A percentile compares a stretch with the other conserved stretches of the same genome.
Evolutionary conservation across 1,140 invertebrate genomes (phyloP).

Genomic region (Brachionus angularis): DNA sequence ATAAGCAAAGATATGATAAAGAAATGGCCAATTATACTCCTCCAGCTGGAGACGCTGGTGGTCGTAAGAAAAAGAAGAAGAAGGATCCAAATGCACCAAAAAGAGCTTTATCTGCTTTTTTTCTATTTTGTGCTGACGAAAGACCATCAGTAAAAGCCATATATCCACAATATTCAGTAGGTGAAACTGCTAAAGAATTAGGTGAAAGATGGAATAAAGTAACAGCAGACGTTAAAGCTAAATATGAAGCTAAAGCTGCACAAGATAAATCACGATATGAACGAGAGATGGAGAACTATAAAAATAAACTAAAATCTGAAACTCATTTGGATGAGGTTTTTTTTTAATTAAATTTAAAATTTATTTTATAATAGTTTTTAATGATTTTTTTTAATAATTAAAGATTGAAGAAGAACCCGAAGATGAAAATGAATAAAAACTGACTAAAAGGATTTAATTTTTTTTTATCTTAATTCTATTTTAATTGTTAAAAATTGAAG

Average conservation of each 20-base stretch:
- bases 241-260: constrained; percentile 85
- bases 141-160: constrained; percentile 82
- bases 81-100: constrained; percentile 99
- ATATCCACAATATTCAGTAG: constrained; percentile 89
- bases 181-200: constrained; percentile 94
- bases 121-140: constrained; percentile 98
- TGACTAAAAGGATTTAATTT: too few relatives aligned
- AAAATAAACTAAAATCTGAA: not conserved
- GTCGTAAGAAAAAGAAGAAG: constrained; percentile 65
- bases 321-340: not conserved
- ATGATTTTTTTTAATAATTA: not conserved
- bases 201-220: constrained; percentile 88
- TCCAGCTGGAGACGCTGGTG: constrained; percentile 67
- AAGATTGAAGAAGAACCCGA: too few relatives aligned
- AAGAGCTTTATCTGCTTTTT: constrained; percentile 88
- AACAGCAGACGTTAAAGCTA: constrained; percentile 73
- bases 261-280: constrained; percentile 93
- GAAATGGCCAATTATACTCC: constrained; percentile 95
- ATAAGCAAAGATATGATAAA: constrained; percentile 88
- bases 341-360: not conserved
- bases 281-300: constrained; percentile 50
- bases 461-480: too few relatives aligned
- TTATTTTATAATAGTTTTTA: not conserved
- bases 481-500: too few relatives aligned
- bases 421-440: too few relatives aligned